These are phyloP conservation scores for Pterocles burchelli DNA, from an alignment of 2,113 vertebrate species.

Conservation along the genomic window DNA sequence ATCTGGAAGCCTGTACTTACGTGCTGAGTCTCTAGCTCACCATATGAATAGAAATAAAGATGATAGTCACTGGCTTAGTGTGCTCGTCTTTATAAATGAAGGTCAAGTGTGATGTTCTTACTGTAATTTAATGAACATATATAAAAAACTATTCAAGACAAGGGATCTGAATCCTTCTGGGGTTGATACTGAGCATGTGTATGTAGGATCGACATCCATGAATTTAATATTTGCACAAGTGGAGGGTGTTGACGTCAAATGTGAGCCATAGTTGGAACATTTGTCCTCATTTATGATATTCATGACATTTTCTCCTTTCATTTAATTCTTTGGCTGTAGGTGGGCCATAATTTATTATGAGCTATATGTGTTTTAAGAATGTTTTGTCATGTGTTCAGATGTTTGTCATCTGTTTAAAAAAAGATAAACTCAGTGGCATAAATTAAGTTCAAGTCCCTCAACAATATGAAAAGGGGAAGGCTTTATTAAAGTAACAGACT, in stretches of 20 bases:
- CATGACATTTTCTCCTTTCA: background rate
- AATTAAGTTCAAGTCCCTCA: background rate
- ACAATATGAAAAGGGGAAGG: background rate
- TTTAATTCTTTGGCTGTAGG: background rate
- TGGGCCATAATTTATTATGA: background rate
- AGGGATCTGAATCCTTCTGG: background rate
- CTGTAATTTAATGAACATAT: background rate
- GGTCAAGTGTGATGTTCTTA: background rate
- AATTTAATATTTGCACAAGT: background rate
- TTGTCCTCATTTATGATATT: background rate
- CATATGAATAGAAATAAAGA: background rate
- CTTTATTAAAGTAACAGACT: background rate
- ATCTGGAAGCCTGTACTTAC: background rate
- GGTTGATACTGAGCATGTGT: background rate
- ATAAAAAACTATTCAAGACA: background rate
- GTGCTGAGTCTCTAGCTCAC: background rate
- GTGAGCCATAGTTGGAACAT: background rate
- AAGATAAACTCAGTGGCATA: background rate
- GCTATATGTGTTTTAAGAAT: background rate
- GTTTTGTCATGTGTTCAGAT: background rate
- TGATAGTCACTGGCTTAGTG: background rate
- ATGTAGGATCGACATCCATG: background rate
- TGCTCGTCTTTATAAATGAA: background rate
- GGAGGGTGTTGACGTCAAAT: background rate
- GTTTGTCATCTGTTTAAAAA: background rate